Evolutionary conservation across 2,888 invertebrate species (phyloP).

Genomic region (Drymonia ruficornis): DNA sequence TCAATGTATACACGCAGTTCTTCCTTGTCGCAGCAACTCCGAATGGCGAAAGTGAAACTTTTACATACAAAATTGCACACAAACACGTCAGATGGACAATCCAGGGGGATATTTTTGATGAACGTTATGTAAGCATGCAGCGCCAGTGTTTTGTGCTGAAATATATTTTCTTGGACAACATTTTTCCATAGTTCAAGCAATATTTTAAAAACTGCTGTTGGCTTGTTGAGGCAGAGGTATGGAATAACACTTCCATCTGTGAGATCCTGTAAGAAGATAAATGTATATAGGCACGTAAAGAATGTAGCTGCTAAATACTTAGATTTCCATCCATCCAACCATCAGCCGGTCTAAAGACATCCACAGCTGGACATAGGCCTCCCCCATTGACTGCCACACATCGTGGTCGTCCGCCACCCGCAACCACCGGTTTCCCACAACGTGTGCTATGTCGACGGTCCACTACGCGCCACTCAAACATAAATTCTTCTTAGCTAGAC

Average conservation of each 20-base stretch:
- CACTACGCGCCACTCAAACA: too few species aligned
- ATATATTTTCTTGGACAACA: conserved; percentile 70
- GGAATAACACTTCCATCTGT: conserved; percentile 62
- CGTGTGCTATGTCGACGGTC: too few species aligned
- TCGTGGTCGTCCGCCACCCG: too few species aligned
- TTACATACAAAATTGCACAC: conserved; percentile 84
- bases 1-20: conserved; percentile 58
- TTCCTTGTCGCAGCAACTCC: conserved; percentile 53
- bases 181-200: conserved; percentile 77
- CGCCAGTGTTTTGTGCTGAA: conserved; percentile 80
- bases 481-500: too few species aligned
- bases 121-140: conserved; percentile 85
- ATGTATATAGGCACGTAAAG: background rate
- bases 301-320: too few species aligned
- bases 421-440: too few species aligned
- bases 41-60: conserved; percentile 80
- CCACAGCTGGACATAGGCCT: too few species aligned
- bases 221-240: conserved; percentile 73
- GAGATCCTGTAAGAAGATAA: conserved; percentile 52
- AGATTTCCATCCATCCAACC: too few species aligned
- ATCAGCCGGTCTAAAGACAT: too few species aligned
- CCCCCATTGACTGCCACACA: too few species aligned
- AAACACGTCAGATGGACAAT: conserved; percentile 76
- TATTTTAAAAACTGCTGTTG: conserved; percentile 80
- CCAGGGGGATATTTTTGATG: conserved; percentile 68